Conservation (phyloP, 2,113 vertebrate genomes). For the Hemichromis elongatus region DNA sequence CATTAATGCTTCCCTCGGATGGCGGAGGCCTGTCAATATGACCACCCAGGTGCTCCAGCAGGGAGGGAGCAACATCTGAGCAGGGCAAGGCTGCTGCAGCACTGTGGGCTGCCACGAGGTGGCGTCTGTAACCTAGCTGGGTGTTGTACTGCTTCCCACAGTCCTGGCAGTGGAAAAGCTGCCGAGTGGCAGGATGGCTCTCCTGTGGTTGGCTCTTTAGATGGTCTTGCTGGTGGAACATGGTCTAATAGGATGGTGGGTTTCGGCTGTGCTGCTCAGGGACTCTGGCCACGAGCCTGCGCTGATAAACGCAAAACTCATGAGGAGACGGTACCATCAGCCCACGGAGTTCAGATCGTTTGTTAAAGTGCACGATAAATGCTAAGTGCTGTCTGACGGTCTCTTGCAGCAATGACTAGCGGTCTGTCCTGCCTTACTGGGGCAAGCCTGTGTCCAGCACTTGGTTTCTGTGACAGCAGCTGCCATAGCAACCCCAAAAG, state of each 20-base stretch:
- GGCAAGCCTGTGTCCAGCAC: conserved; percentile 78
- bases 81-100: conserved; percentile 80
- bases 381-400: conserved; percentile 38
- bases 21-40: conserved; percentile 84
- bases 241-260: conserved; percentile 83
- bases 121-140: conserved; percentile 88
- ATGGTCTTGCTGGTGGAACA: conserved; percentile 95
- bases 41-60: conserved; percentile 88
- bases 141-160: conserved; percentile 98
- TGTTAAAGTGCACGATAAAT: conserved; percentile 14
- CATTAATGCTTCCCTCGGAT: conserved; percentile 25
- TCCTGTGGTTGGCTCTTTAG: conserved; percentile 91
- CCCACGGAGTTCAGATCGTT: background rate
- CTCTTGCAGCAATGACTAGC: conserved; percentile 24
- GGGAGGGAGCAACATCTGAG: conserved; percentile 83
- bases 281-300: conserved; percentile 84
- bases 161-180: conserved; percentile 89
- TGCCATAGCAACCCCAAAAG: conserved; percentile 87
- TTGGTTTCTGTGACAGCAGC: conserved; percentile 68
- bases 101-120: conserved; percentile 75
- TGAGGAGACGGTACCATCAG: conserved; percentile 52
- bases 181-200: conserved; percentile 80
- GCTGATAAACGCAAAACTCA: conserved; percentile 47
- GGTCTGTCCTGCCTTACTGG: conserved; percentile 76
- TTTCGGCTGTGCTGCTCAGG: conserved; percentile 79